Evolutionary conservation across 2,888 invertebrate species (phyloP).

Genomic region (Oligia fasciuncula): DNA sequence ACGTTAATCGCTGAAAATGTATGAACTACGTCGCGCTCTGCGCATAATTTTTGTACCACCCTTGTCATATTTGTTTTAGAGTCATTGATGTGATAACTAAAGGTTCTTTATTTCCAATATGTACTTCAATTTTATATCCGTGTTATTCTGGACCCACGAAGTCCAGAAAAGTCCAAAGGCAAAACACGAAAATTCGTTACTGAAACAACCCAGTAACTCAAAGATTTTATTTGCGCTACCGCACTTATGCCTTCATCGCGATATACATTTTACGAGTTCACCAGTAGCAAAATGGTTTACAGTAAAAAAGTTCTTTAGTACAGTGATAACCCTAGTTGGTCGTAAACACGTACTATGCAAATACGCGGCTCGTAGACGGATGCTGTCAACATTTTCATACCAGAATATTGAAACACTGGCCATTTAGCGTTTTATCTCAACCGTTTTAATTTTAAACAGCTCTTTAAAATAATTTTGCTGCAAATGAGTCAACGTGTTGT

Average conservation of each 20-base stretch:
- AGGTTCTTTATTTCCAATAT: slow-evolving; percentile 12
- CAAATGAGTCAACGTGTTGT: slow-evolving; percentile 51
- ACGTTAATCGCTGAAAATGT: neutral
- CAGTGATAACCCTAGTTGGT: slow-evolving; percentile 75
- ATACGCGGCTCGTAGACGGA: slow-evolving; percentile 73
- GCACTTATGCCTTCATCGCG: slow-evolving; percentile 49
- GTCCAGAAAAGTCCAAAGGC: slow-evolving; percentile 17
- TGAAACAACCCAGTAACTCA: slow-evolving; percentile 25
- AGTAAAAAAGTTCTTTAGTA: slow-evolving; percentile 59
- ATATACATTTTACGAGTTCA: slow-evolving; percentile 63
- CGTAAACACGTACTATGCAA: slow-evolving; percentile 78
- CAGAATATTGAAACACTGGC: slow-evolving; percentile 69
- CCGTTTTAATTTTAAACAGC: slow-evolving; percentile 57
- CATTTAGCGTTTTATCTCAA: slow-evolving; percentile 61
- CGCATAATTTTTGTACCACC: neutral
- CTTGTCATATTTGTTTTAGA: neutral
- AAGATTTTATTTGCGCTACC: slow-evolving; percentile 54
- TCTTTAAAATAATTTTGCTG: slow-evolving; percentile 53
- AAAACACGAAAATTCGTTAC: slow-evolving; percentile 47
- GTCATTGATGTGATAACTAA: neutral
- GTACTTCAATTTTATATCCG: slow-evolving; percentile 15
- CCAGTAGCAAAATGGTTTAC: slow-evolving; percentile 54
- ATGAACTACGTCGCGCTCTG: neutral
- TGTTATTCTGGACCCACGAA: slow-evolving; percentile 30
- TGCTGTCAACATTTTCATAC: slow-evolving; percentile 81